Base-by-base conservation (phyloP, 2,797 vertebrate genomes). In the Myotis vivesi region DNA sequence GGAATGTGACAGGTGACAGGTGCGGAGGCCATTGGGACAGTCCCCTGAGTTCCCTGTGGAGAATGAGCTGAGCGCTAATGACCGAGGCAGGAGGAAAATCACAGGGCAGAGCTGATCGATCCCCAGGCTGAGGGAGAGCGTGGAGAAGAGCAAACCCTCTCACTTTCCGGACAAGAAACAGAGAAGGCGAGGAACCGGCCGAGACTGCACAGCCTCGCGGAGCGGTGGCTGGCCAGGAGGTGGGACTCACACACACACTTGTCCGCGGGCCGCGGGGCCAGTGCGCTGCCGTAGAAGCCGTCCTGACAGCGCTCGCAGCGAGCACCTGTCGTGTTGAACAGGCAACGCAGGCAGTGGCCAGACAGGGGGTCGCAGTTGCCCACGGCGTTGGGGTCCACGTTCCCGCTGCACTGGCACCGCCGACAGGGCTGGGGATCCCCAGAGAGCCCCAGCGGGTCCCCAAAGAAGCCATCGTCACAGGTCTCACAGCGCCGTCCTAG, bases 391-490 rank as follows among this genome's bases (percentile, higher is more conserved):
- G 96, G 97, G 97, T 99, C 99, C 94, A 99, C 98, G 0, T 99
- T 99, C 79, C 98, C 98, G 0, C 97, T 99, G 95, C 99, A 99
- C 75, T 98, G 98, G 73, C 99, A 99, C 80, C 82, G 98, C 53
- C 25, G 16, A 19, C 99, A 99, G n/a, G 98, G 98, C 0, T 19
- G 98, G 73, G 88, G 91, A 0, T 44, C 51, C 0, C 98, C 99
- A 0, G 98, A 98, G 89, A 97, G 97, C 59, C 99, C 99, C 97
- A 99, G 96, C 0, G 99, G 99, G 92, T 99, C 99, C 4, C 99
- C 99, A 0, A 99, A 99, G 98, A 98, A 99, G 79, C 99, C 99
- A 0, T 99, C 99, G 0, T 99, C 99, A 0, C 99, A 99, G 94
- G 98, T 98, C 97, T 99, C 99, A 51, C 99, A 99, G 93, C 98